A percentile compares a stretch with the other conserved stretches of the same genome.
Conservation (phyloP, 1,140 invertebrate species). For the Lucilia cuprina region DNA sequence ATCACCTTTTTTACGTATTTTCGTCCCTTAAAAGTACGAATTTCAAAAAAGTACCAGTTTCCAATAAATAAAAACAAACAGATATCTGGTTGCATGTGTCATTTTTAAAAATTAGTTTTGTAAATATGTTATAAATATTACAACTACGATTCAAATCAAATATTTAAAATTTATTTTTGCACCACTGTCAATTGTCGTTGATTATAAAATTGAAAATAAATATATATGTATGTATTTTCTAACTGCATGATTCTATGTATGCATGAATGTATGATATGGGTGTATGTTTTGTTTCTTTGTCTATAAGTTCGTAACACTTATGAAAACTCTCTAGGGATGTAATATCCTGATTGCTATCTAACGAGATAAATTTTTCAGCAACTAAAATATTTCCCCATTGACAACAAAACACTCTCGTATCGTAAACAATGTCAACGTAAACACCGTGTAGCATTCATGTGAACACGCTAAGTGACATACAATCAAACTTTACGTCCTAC, state of each 20-base stretch:
- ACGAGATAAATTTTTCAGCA: constrained; percentile 28
- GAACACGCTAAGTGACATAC: neutral
- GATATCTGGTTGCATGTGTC: no score
- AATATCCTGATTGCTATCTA: constrained; percentile 29
- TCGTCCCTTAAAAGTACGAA: no score
- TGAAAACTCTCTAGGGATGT: neutral
- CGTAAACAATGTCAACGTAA: neutral
- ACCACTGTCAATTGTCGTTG: neutral
- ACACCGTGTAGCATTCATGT: neutral
- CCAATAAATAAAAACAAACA: no score
- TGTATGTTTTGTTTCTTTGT: neutral
- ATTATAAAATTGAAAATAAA: neutral
- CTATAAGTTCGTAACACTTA: neutral
- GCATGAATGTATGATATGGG: neutral
- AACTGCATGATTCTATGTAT: neutral
- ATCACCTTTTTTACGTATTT: no score
- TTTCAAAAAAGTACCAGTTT: no score
- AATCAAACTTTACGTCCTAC: neutral
- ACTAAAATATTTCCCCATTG: constrained; percentile 11
- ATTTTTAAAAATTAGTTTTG: no score
- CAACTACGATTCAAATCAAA: no score
- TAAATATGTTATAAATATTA: no score
- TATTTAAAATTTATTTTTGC: no score
- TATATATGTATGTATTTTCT: neutral
- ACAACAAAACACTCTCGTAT: neutral